phyloP scores from a whole-genome alignment of 2,888 invertebrate species.

The Argyresthia albistria region DNA sequence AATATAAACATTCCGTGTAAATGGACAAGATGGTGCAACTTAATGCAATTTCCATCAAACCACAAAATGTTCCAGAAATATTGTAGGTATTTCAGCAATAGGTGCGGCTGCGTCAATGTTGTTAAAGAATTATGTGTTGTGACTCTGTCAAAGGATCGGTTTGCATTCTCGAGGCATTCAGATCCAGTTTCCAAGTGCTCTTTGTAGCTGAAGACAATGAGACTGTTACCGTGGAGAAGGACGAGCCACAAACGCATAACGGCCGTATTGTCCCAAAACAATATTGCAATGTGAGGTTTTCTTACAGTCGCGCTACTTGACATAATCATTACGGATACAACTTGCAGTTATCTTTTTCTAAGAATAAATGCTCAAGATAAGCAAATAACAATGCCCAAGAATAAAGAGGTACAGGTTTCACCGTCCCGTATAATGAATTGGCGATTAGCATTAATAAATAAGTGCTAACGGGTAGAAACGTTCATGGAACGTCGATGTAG shows the following conservation, averaged over 20 bases:
- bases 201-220: slow-evolving; percentile 57
- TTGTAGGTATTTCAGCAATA: not conserved
- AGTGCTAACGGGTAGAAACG: not conserved
- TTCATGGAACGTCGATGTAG: not conserved
- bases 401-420: not conserved
- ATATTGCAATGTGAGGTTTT: slow-evolving; percentile 25
- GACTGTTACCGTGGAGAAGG: slow-evolving; percentile 62
- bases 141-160: slow-evolving; percentile 21
- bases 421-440: not conserved
- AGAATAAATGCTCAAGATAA: not conserved
- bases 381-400: not conserved
- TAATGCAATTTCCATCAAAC: no score
- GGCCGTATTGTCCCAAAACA: slow-evolving; percentile 33
- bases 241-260: slow-evolving; percentile 54
- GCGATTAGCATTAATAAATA: slow-evolving; percentile 1
- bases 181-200: slow-evolving; percentile 62
- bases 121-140: not conserved
- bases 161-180: slow-evolving; percentile 28
- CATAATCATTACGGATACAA: not conserved
- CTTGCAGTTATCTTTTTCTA: not conserved
- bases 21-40: no score
- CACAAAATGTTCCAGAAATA: no score
- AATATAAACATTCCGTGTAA: not conserved
- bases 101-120: no score
- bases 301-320: not conserved